Base-by-base conservation (phyloP, 2,797 vertebrate genomes). In the Schizopygopsis malacanthus region DNA sequence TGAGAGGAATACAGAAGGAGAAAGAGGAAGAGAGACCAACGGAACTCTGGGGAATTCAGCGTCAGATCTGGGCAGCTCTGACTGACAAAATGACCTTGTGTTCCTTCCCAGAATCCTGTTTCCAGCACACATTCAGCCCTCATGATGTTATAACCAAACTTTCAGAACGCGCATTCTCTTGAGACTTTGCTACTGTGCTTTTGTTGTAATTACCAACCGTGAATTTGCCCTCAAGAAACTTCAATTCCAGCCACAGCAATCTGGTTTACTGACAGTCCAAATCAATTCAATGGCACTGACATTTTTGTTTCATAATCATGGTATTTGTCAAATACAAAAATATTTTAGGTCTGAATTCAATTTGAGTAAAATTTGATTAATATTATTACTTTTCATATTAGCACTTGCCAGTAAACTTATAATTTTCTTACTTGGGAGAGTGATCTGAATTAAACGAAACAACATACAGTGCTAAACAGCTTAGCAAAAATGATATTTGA, bases 61-160 rank as follows among this genome's bases (percentile, higher is more conserved):
- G 5, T 50, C 41, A 33, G 56, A 65, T 54, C 37, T 54, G 22
- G 25, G 7, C 25, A 77, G 28, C 61, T 67, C 82, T 78, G 37
- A 70, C 50, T 84, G 50, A 33, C 47, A 50, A 77, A 56, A 78
- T 67, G 65, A 78, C 61, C 75, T 43, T 84, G 63, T 18, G 33
- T 16, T 56, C 22, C 18, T 71, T 79, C 22, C 75, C 47, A 56
- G 83, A 78, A 78, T 84, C 63, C 13, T 33, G 47, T 69, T 70
- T 78, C 63, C 63, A 28, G 50, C 37, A 59, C 73, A 71, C n/a
- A 78, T 45, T 70, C 22, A 78, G 37, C n/a, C 10, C 6, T 69
- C 22, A 33, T 54, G 6, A 6, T n/a, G 18, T 69, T 61, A 61
- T 16, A 79, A 25, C 37, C 37, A 25, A 50, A 65, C 12, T 50